Evolutionary conservation across 2,113 vertebrate genomes (phyloP).

Genomic region (Marmota flaviventris): DNA sequence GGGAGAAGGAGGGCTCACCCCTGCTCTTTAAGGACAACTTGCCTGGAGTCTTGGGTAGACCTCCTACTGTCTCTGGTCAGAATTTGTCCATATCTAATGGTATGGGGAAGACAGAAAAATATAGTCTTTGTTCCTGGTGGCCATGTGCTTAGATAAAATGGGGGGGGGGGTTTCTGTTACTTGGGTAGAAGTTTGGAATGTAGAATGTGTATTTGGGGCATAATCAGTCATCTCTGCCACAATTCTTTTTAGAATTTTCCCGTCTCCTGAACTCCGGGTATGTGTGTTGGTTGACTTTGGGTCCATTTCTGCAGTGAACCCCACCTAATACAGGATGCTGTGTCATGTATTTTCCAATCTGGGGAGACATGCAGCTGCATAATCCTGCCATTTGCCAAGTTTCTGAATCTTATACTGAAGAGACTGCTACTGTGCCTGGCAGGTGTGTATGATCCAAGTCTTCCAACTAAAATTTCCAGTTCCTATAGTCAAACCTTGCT

Average conservation of each 20-base stretch:
- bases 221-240: neutral
- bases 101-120: too few relatives aligned
- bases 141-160: neutral
- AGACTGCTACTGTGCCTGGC: neutral
- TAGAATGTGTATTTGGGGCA: neutral
- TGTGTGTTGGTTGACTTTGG: neutral
- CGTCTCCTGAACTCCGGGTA: neutral
- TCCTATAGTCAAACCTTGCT: neutral
- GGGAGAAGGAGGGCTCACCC: neutral
- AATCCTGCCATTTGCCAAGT: neutral
- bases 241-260: neutral
- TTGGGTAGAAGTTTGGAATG: neutral
- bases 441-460: neutral
- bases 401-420: neutral
- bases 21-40: neutral
- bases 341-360: neutral
- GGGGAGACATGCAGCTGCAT: neutral
- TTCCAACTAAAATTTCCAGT: neutral
- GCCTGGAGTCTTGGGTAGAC: neutral
- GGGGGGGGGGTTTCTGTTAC: neutral
- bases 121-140: neutral
- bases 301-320: neutral
- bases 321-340: neutral
- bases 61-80: neutral
- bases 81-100: neutral